Conservation (phyloP, 2,797 vertebrate species). For the Hydrolagus colliei region DNA sequence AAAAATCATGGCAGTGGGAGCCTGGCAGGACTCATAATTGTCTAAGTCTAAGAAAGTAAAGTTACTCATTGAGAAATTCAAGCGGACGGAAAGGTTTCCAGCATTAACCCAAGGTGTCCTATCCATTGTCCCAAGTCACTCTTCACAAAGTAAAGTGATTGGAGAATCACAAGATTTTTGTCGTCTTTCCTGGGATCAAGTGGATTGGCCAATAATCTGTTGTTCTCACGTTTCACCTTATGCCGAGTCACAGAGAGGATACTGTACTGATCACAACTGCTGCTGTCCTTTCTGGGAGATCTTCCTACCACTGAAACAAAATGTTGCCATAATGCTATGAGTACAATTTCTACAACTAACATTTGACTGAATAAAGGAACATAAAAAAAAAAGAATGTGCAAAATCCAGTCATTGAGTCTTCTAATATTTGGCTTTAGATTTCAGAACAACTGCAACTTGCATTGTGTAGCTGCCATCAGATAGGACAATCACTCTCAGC, state of each 20-base stretch:
- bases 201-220: not conserved
- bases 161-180: not conserved
- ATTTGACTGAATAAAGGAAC: not conserved
- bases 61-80: constrained; percentile 49
- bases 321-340: not conserved
- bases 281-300: not conserved
- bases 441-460: too few species aligned
- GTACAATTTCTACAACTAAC: not conserved
- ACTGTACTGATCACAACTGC: not conserved
- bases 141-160: not conserved
- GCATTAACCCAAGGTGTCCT: constrained; percentile 39
- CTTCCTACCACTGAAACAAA: constrained; percentile 16
- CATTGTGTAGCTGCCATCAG: too few species aligned
- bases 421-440: not conserved
- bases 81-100: constrained; percentile 49
- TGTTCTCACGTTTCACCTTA: constrained; percentile 3
- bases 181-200: not conserved
- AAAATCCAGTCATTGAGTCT: not conserved
- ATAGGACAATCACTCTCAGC: too few species aligned
- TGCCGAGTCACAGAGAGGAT: not conserved
- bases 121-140: constrained; percentile 48
- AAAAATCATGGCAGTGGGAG: constrained; percentile 65
- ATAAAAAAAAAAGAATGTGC: not conserved
- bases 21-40: constrained; percentile 49
- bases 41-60: constrained; percentile 39